Conservation (phyloP, 2,113 vertebrate species). For the Elephas maximus region DNA sequence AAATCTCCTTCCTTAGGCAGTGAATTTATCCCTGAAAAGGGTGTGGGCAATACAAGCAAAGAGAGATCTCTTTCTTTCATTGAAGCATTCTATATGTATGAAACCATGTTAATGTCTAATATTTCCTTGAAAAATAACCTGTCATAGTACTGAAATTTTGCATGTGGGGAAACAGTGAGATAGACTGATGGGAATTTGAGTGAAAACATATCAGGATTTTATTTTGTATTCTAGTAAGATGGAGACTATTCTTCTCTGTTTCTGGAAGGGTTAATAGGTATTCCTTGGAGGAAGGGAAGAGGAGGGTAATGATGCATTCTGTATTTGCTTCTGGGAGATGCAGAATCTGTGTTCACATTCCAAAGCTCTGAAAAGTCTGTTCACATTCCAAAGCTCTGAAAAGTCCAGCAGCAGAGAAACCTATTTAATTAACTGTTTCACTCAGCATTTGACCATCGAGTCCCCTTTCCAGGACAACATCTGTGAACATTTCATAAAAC, state of each 20-base stretch:
- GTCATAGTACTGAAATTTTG: conserved; percentile 36
- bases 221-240: conserved; percentile 10
- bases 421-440: conserved; percentile 41
- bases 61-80: background rate
- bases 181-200: conserved; percentile 18
- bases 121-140: conserved; percentile 35
- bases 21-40: conserved; percentile 36
- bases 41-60: background rate
- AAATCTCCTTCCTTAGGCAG: background rate
- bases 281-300: background rate
- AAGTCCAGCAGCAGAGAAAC: conserved; percentile 26
- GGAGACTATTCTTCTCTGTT: background rate
- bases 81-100: background rate
- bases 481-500: background rate
- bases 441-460: background rate
- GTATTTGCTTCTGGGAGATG: conserved; percentile 18
- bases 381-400: conserved; percentile 34
- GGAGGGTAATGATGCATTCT: background rate
- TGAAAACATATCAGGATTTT: conserved; percentile 10
- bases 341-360: background rate
- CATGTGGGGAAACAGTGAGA: background rate
- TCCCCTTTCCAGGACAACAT: background rate
- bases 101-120: background rate
- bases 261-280: background rate
- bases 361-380: conserved; percentile 35